Evolutionary conservation across 2,888 invertebrate genomes (phyloP), one percentile per base, ranked within the genome.

Genomic region (Melieria crassipennis): DNA sequence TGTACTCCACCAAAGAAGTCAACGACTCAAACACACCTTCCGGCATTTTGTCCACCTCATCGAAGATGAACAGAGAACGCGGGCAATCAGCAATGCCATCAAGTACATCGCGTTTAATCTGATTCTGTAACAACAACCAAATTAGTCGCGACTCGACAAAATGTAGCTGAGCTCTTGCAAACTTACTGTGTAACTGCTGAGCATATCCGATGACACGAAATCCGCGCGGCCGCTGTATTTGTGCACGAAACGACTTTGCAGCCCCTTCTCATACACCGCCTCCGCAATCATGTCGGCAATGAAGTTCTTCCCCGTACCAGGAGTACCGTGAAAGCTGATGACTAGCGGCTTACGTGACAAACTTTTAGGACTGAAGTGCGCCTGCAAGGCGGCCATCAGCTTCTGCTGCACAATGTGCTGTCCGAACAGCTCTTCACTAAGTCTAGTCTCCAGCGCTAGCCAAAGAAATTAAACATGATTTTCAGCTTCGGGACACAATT

Each of bases 11-110:
- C 86, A 95, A 92, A 0, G 98, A 95, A 82, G 95, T 94, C 6
- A 99, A 89, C 0, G 91, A 90, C 86, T 98, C 94, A 71, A 99
- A 88, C 5, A 98, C 87, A 1, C 92, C 92, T 2, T 90, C 87
- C 4, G 96, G 94, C 91, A 97, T 95, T 86, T 96, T 95, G 86
- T 98, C 96, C 11, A 99, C 94, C 88, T 99, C 99, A 88, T 99
- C 99, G 88, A 99, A 98, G 77, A 99, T 92, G 83, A 99, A 98
- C 64, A 99, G 82, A 0, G 96, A 93, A 57, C 89, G 89, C 0
- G 90, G 89, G 88, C 99, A 99, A 2, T 82, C 82, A 13, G 87
- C 87, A 0, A 96, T 91, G 76, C 92, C 90, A 0, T 87, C 84
- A 85, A 89, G 88, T 5, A 93, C 88, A 79, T 92, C 91, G 52